phyloP scores from a whole-genome alignment of 2,888 invertebrate species.

The Metellina segmentata region DNA sequence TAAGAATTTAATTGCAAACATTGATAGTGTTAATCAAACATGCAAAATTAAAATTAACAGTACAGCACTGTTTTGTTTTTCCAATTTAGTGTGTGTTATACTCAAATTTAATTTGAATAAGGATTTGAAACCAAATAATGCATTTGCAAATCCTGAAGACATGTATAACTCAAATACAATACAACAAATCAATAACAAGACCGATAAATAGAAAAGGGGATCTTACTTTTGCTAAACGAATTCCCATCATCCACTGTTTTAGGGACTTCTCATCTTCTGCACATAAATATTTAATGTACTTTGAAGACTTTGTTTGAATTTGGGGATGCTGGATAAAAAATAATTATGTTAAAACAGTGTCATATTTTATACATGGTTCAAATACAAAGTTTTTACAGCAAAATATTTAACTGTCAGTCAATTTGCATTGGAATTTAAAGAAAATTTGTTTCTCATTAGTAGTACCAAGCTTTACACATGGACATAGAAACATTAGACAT shows the following conservation, averaged over 20 bases:
- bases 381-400: background rate
- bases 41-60: no score
- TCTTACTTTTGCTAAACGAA: conserved; percentile 93
- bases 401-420: background rate
- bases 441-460: background rate
- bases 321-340: conserved; percentile 86
- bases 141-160: no score
- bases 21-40: no score
- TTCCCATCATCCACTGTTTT: conserved; percentile 96
- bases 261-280: conserved; percentile 93
- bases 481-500: background rate
- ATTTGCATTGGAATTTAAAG: background rate
- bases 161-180: background rate
- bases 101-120: background rate
- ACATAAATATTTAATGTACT: conserved; percentile 97
- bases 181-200: background rate
- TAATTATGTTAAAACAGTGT: background rate
- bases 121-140: background rate
- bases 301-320: conserved; percentile 93
- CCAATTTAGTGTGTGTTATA: background rate
- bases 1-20: no score
- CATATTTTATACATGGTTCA: background rate
- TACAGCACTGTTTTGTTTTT: background rate
- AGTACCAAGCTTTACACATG: no score
- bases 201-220: background rate